phyloP scores from a whole-genome alignment of 2,113 vertebrate species.

The Oriolus oriolus region DNA sequence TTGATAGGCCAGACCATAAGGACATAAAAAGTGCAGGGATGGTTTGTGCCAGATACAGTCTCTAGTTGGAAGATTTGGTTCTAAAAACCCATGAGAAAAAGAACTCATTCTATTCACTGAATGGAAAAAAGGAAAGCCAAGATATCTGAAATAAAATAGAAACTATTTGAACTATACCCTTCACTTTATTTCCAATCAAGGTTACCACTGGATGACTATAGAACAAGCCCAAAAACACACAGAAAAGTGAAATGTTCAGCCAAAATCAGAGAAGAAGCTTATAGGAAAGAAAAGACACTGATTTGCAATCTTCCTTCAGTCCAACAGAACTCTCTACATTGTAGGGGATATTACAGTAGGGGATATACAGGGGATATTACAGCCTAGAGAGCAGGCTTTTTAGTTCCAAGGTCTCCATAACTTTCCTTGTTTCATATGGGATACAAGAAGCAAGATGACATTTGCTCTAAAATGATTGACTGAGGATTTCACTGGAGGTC shows the following conservation, averaged over 20 bases:
- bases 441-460: background rate
- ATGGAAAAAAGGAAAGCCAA: background rate
- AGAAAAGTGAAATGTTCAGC: background rate
- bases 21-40: conserved; percentile 15
- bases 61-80: conserved; percentile 1
- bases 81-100: background rate
- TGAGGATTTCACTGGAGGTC: background rate
- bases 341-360: background rate
- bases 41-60: background rate
- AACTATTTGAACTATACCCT: background rate
- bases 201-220: background rate
- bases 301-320: background rate
- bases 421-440: background rate
- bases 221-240: background rate
- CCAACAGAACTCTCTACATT: background rate
- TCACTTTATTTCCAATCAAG: background rate
- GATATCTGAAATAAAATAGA: background rate
- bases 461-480: background rate
- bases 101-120: background rate
- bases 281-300: background rate
- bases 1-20: background rate
- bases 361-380: background rate
- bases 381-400: background rate
- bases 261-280: background rate
- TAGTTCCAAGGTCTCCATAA: background rate